A percentile compares a stretch with the other conserved stretches of the same genome.
Conservation (phyloP, 1,140 invertebrate species). For the Hypsibius dujardini region DNA sequence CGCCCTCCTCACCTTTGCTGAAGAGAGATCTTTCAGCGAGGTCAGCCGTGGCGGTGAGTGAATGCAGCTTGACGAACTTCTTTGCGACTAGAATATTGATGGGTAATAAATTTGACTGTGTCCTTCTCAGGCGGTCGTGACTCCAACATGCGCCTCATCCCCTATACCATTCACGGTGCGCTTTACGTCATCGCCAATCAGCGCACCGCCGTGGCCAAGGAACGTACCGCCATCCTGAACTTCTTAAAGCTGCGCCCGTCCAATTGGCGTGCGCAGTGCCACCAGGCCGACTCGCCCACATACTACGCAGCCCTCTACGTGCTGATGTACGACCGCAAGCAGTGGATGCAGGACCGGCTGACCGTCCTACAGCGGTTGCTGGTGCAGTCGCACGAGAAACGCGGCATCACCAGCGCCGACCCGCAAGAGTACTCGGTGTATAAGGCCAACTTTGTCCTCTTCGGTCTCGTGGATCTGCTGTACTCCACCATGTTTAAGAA, state of each 20-base stretch:
- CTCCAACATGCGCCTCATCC: conserved; percentile 88
- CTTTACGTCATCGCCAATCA: conserved; percentile 84
- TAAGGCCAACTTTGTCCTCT: conserved; percentile 66
- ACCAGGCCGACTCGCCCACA: conserved; percentile 57
- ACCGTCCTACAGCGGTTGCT: conserved; percentile 57
- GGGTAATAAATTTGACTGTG: too few relatives aligned
- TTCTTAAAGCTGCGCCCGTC: conserved; percentile 17
- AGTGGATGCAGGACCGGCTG: conserved; percentile 47
- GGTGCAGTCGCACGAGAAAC: conserved; percentile 54
- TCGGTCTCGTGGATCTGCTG: conserved; percentile 55
- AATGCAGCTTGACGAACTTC: too few relatives aligned
- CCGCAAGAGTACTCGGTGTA: conserved; percentile 56
- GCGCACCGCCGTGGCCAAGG: conserved; percentile 32
- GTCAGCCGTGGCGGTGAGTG: conserved; percentile 55
- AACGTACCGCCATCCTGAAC: conserved; percentile 19
- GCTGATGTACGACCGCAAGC: conserved; percentile 50
- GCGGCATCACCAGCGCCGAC: conserved; percentile 27
- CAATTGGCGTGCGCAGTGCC: background rate
- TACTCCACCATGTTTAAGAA: conserved; percentile 49
- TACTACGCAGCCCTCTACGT: conserved; percentile 65
- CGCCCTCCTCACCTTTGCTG: conserved; percentile 66
- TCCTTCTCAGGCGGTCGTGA: conserved; percentile 51
- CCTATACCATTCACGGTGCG: conserved; percentile 81
- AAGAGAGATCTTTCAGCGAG: conserved; percentile 86
- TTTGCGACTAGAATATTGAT: too few relatives aligned